These are phyloP conservation scores for Epinotia brunnichana DNA, from an alignment of 2,888 invertebrate genomes.

Conservation along the genomic window DNA sequence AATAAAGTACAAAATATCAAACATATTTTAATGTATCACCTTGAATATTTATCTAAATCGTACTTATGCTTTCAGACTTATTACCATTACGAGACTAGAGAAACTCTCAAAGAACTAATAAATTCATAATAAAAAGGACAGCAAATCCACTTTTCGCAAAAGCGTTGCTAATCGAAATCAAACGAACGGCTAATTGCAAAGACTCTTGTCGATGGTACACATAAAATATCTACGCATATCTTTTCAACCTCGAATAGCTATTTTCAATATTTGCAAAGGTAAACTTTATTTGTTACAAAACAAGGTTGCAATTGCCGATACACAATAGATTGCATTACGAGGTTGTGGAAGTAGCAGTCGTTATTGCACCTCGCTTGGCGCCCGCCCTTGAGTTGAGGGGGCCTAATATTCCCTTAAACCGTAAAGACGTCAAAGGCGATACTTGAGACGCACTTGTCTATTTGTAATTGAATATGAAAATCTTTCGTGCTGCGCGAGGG, in stretches of 20 bases:
- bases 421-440: slow-evolving; percentile 77
- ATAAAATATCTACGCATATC: slow-evolving; percentile 6
- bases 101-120: slow-evolving; percentile 15
- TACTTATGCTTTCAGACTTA: not conserved
- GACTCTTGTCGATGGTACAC: slow-evolving; percentile 20
- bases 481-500: slow-evolving; percentile 69
- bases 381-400: slow-evolving; percentile 56
- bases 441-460: slow-evolving; percentile 80
- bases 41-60: not conserved
- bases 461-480: slow-evolving; percentile 84
- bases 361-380: slow-evolving; percentile 65
- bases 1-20: not conserved
- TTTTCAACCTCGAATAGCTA: not conserved
- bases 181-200: slow-evolving; percentile 41
- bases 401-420: slow-evolving; percentile 75
- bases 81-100: not conserved
- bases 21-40: not conserved
- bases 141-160: slow-evolving; percentile 30
- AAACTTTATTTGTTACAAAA: not conserved
- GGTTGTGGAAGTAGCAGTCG: slow-evolving; percentile 55
- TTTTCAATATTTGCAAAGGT: not conserved
- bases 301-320: not conserved
- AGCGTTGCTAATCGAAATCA: slow-evolving; percentile 40
- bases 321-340: slow-evolving; percentile 11
- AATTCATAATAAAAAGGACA: slow-evolving; percentile 27